These are phyloP conservation scores for Leptinotarsa undecemlineata DNA, from an alignment of 1,140 invertebrate genomes.

Conservation along the genomic window DNA sequence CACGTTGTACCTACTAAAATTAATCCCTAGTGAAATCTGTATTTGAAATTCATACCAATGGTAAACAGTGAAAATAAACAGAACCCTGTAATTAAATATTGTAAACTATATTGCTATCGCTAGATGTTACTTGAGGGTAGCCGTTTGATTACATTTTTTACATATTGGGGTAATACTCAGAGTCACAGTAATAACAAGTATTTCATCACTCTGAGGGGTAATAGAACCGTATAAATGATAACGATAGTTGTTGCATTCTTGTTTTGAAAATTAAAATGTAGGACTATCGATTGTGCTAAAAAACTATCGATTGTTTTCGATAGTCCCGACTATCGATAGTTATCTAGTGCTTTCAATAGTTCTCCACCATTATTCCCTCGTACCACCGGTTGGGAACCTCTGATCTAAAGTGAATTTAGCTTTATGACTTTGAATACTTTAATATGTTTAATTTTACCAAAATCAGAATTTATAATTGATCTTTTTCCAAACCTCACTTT, in stretches of 20 bases:
- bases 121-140: not conserved
- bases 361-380: too few species aligned
- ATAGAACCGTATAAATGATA: not conserved
- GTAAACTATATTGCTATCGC: not conserved
- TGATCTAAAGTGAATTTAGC: too few species aligned
- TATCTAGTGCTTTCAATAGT: too few species aligned
- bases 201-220: not conserved
- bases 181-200: too few species aligned
- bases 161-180: not conserved
- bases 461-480: too few species aligned
- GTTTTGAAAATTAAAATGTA: not conserved
- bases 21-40: not conserved
- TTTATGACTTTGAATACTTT: too few species aligned
- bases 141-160: not conserved
- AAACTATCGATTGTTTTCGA: not conserved
- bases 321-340: too few species aligned
- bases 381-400: too few species aligned
- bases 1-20: not conserved
- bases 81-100: not conserved
- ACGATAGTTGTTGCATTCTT: not conserved
- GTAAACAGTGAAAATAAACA: not conserved
- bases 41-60: not conserved
- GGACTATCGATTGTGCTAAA: not conserved
- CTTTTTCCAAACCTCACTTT: too few species aligned
- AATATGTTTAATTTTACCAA: too few species aligned